phyloP scores from a whole-genome alignment of 2,797 vertebrate genomes.

The Chaenodraco wilsoni region DNA sequence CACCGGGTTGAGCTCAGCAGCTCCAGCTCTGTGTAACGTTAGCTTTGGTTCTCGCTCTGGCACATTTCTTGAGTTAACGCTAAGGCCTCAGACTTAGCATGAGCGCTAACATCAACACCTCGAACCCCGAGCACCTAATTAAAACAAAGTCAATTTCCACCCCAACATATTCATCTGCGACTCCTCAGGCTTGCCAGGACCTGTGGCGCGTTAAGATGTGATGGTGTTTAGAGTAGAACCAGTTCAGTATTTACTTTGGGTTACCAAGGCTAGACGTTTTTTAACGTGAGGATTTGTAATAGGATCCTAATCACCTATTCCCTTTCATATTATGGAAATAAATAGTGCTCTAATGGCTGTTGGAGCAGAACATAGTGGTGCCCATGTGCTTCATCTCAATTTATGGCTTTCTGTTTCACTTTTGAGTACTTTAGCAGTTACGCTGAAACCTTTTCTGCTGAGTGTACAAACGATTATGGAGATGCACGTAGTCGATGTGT shows the following conservation, averaged over 20 bases:
- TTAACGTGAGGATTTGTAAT: conserved; percentile 42
- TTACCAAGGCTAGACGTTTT: conserved; percentile 14
- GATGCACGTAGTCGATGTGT: conserved; percentile 11
- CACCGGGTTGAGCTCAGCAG: conserved; percentile 55
- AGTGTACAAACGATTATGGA: conserved; percentile 29
- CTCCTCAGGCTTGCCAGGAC: conserved; percentile 17
- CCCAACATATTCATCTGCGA: conserved; percentile 47
- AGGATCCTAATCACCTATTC: conserved; percentile 31
- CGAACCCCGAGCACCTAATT: conserved; percentile 44
- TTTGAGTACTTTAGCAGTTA: conserved; percentile 24
- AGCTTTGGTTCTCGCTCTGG: conserved; percentile 55
- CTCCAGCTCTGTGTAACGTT: conserved; percentile 64
- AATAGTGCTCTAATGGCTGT: background rate
- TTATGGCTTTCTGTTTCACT: conserved; percentile 8
- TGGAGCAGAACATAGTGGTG: background rate
- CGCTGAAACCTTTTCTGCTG: conserved; percentile 30
- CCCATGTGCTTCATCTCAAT: conserved; percentile 13
- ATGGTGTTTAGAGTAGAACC: conserved; percentile 1
- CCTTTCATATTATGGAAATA: conserved; percentile 10
- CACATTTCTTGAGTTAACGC: conserved; percentile 57
- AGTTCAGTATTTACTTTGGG: conserved; percentile 24
- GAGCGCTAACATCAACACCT: conserved; percentile 58
- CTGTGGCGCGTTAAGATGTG: conserved; percentile 12
- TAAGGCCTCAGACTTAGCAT: conserved; percentile 55
- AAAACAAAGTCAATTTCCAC: conserved; percentile 54